These are phyloP conservation scores for Aphaenogaster floridana DNA, from an alignment of 1,140 invertebrate genomes.

Conservation along the genomic window DNA sequence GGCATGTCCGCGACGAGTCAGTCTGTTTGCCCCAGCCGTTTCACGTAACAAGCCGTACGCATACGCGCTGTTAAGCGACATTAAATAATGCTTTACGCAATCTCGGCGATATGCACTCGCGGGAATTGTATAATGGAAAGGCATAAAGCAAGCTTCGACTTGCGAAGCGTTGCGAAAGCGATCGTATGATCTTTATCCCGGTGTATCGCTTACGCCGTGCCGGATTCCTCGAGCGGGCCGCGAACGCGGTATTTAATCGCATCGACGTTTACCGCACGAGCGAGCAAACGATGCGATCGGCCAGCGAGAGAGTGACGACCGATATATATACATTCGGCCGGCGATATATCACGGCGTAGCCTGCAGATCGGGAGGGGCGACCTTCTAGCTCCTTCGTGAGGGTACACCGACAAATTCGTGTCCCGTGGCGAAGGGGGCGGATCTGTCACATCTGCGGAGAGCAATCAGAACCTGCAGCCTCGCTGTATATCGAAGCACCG, in stretches of 20 bases:
- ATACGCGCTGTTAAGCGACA: constrained; percentile 20
- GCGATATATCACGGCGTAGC: constrained; percentile 44
- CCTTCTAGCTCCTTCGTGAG: constrained; percentile 44
- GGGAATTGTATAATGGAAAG: constrained; percentile 40
- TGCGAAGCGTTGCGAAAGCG: constrained; percentile 30
- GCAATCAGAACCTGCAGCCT: constrained; percentile 73
- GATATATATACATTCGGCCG: constrained; percentile 55
- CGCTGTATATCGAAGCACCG: constrained; percentile 60
- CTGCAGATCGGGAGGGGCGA: not conserved
- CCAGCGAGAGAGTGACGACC: constrained; percentile 42
- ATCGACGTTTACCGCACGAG: constrained; percentile 41
- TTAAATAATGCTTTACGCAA: constrained; percentile 52
- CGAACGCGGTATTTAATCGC: constrained; percentile 68
- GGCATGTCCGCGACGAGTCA: not conserved
- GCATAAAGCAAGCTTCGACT: constrained; percentile 25
- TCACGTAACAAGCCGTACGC: constrained; percentile 30
- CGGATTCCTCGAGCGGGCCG: constrained; percentile 51
- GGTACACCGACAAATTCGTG: constrained; percentile 74
- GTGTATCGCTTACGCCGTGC: constrained; percentile 25
- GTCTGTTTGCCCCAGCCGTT: constrained; percentile 11
- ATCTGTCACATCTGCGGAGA: constrained; percentile 76
- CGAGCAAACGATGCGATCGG: constrained; percentile 56
- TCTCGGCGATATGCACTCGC: constrained; percentile 16
- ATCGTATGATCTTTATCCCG: constrained; percentile 52
- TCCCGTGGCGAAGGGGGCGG: constrained; percentile 72